Evolutionary conservation across 1,140 invertebrate genomes (phyloP).

Genomic region (Drosophila sproati): DNA sequence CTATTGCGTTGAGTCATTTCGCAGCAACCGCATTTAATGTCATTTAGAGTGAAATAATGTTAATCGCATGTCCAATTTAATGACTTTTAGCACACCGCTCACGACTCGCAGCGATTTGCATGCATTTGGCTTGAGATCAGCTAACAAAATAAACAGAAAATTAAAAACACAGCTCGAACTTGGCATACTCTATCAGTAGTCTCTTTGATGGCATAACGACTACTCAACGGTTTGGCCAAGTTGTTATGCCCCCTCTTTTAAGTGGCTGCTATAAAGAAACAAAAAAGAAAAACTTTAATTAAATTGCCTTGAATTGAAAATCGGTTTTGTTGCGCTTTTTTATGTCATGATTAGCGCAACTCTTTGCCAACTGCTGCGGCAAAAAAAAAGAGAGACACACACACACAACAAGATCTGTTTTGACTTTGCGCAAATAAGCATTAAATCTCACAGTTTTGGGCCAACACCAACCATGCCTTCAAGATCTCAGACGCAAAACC

Average conservation of each 20-base stretch:
- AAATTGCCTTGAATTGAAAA: conserved; percentile 80
- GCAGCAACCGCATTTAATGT: conserved; percentile 58
- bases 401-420: conserved; percentile 66
- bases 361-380: conserved; percentile 5
- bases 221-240: not conserved
- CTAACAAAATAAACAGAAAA: conserved; percentile 41
- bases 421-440: conserved; percentile 81
- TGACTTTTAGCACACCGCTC: conserved; percentile 61
- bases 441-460: conserved; percentile 74
- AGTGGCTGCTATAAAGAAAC: not conserved
- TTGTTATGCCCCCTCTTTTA: not conserved
- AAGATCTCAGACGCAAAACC: conserved; percentile 21
- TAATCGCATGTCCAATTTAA: conserved; percentile 78
- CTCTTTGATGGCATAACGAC: not conserved
- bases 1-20: conserved; percentile 37
- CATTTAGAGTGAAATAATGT: conserved; percentile 72
- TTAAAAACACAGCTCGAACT: not conserved
- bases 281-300: conserved; percentile 63
- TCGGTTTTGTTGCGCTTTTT: conserved; percentile 81
- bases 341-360: conserved; percentile 73
- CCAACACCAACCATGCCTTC: conserved; percentile 21
- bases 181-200: not conserved
- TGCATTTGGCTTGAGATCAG: conserved; percentile 45
- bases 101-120: conserved; percentile 46
- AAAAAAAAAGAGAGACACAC: not conserved